Percentiles rank a stretch among this genome's conserved stretches.
Conservation (phyloP, 2,888 invertebrate species). For the Disparrhopalites patrizii region DNA sequence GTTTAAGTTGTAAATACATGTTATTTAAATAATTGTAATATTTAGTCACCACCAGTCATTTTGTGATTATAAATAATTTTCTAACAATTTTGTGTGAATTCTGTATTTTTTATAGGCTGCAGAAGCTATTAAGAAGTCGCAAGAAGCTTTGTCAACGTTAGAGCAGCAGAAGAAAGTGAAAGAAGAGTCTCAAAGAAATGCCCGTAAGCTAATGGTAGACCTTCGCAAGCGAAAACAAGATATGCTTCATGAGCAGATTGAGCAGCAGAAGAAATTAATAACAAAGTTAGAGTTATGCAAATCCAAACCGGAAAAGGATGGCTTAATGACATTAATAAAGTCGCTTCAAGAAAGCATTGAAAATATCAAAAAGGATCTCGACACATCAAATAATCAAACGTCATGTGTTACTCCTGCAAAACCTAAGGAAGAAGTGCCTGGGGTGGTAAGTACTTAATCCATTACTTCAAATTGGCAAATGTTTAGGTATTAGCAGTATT, state of each 20-base stretch:
- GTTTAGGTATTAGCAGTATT: neutral
- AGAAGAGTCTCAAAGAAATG: slow-evolving; percentile 68
- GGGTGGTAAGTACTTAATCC: slow-evolving; percentile 14
- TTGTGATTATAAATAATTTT: neutral
- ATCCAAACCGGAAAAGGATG: slow-evolving; percentile 59
- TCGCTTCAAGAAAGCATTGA: slow-evolving; percentile 79
- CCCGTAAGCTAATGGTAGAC: slow-evolving; percentile 71
- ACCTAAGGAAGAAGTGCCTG: slow-evolving; percentile 65
- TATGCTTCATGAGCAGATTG: slow-evolving; percentile 80
- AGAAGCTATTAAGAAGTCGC: slow-evolving; percentile 56
- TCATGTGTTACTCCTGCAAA: slow-evolving; percentile 55
- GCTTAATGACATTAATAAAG: slow-evolving; percentile 74
- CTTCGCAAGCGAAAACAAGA: slow-evolving; percentile 80
- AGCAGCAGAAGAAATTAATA: slow-evolving; percentile 77
- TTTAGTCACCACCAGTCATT: neutral
- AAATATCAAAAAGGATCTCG: slow-evolving; percentile 65
- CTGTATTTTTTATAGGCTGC: slow-evolving; percentile 45
- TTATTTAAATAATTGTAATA: no score
- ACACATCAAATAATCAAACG: slow-evolving; percentile 49
- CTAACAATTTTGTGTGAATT: neutral
- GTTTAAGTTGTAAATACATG: no score
- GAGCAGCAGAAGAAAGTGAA: slow-evolving; percentile 69
- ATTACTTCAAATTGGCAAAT: slow-evolving; percentile 3
- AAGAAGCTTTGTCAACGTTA: slow-evolving; percentile 58
- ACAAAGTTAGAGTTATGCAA: slow-evolving; percentile 72